phyloP scores from a whole-genome alignment of 2,888 invertebrate genomes.

The Hydraecia micacea region DNA sequence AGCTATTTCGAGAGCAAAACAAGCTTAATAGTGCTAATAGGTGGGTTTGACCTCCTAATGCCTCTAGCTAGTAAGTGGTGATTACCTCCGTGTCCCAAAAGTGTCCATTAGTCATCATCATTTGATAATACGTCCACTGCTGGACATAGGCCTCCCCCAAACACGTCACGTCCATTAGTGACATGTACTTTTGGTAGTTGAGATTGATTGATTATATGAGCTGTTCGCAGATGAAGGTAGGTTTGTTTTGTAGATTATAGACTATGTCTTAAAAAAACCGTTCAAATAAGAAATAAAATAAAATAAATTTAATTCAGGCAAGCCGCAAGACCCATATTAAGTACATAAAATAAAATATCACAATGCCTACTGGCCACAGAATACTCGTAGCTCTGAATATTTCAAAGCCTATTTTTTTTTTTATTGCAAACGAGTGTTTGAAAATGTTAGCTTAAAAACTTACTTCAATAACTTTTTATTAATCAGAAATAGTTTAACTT shows the following conservation, averaged over 20 bases:
- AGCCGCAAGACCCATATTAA: too few species aligned
- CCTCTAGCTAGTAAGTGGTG: neutral
- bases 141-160: neutral
- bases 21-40: constrained; percentile 3
- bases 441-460: neutral
- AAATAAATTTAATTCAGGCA: too few species aligned
- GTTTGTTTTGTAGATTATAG: neutral
- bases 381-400: too few species aligned
- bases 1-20: neutral
- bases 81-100: constrained; percentile 8
- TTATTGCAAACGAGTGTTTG: neutral
- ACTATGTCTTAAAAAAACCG: neutral
- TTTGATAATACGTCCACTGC: neutral
- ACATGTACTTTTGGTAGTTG: constrained; percentile 1
- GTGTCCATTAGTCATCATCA: neutral
- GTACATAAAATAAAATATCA: too few species aligned
- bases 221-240: too few species aligned
- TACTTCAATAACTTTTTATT: neutral
- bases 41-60: constrained; percentile 5
- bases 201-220: constrained; percentile 3
- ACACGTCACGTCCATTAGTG: neutral
- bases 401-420: neutral
- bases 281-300: neutral
- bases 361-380: too few species aligned
- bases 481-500: neutral